Evolutionary conservation across 2,113 vertebrate species (phyloP), one percentile per base, ranked within the genome.

Genomic region (Toxotes jaculatrix): DNA sequence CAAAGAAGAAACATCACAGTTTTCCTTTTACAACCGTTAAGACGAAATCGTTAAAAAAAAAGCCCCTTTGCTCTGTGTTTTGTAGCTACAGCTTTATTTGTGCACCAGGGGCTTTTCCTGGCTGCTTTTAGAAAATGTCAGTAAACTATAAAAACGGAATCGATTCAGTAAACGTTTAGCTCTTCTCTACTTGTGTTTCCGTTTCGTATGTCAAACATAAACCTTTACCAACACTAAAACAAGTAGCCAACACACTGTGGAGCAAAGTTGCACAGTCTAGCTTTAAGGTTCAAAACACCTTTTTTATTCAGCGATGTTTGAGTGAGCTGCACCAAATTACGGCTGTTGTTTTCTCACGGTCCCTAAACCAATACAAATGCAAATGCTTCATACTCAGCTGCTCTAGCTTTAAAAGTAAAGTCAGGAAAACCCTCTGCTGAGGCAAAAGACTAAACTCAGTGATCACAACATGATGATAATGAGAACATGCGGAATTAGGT

Each of bases 391-490:
- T 32, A 21, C 16, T 71, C 56, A 40, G 55, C 63, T 34, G 49
- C 19, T 45, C 27, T 13, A 0, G 4, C 1, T 51, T 23, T 77
- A 42, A 56, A 68, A 51, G 31, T 27, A 17, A 77, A 82, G 40
- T 45, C 68, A 74, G 65, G 59, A 55, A 71, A 64, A 11, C 19
- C 51, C 19, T 32, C 42, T 16, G 36, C 45, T 43, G 38, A 62
- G 23, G 0, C 32, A 34, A 72, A 31, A 38, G 43, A 68, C 56
- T 67, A 64, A 87, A 87, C 64, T 31, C 45, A 21, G 19, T 3
- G 12, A 74, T 69, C 84, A 42, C 79, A 85, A 59, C 56, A 65
- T 59, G 68, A 85, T 76, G 83, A 74, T 82, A 82, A 89, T 87
- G 79, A 87, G 47, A 61, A 55, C 77, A 68, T 61, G 69, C 19